Percentiles rank a stretch among this genome's conserved stretches.
Conservation (phyloP, 2,113 vertebrate species). For the Uria lomvia region DNA sequence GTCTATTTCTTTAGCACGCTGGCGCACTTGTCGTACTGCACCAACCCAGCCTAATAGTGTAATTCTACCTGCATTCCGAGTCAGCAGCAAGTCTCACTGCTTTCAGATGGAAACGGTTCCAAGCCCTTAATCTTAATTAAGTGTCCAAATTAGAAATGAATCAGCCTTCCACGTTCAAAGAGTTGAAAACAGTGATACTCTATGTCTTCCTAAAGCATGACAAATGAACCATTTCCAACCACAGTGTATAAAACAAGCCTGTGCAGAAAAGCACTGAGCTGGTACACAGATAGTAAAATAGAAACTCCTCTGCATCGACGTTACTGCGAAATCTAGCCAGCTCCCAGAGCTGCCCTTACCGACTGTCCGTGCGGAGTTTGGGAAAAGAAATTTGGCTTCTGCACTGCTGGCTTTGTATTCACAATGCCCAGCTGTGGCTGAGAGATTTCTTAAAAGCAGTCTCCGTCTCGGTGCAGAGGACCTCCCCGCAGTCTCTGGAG, state of each 20-base stretch:
- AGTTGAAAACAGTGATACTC: not conserved
- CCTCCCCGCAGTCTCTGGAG: not conserved
- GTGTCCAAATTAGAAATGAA: conserved; percentile 25
- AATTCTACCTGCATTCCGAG: not conserved
- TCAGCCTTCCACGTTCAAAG: not conserved
- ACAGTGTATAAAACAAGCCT: not conserved
- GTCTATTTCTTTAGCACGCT: not conserved
- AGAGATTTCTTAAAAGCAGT: not conserved
- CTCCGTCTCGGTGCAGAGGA: not conserved
- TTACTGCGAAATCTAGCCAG: not conserved
- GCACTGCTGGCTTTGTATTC: not conserved
- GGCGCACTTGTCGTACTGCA: not conserved
- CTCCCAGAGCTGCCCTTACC: not conserved
- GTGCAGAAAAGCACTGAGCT: not conserved
- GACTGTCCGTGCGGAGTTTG: fast-evolving
- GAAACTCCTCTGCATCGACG: not conserved
- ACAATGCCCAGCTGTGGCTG: not conserved
- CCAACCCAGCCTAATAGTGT: not conserved
- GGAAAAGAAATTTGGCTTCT: not conserved
- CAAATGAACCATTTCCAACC: not conserved
- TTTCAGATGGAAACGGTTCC: not conserved
- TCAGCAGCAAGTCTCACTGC: not conserved
- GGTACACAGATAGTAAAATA: not conserved
- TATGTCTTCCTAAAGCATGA: not conserved
- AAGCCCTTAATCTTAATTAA: conserved; percentile 31